Percentiles rank a stretch among this genome's conserved stretches.
Conservation (phyloP, 2,113 vertebrate species). For the Nesogale talazaci region DNA sequence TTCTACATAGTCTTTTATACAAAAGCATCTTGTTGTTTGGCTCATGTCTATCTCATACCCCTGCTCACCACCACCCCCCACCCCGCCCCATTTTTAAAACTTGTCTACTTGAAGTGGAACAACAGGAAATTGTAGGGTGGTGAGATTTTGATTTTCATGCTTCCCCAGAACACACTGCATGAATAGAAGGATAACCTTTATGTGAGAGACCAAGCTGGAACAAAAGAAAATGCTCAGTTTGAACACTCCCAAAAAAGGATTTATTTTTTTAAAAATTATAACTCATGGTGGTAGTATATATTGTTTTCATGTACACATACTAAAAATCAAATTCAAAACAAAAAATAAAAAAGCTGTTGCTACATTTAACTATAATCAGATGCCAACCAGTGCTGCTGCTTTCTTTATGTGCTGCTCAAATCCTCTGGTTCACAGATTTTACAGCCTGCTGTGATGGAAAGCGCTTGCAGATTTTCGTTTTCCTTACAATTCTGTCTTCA, state of each 20-base stretch:
- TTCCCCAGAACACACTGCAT: background rate
- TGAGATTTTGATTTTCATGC: background rate
- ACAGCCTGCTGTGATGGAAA: background rate
- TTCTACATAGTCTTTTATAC: background rate
- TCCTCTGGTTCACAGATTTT: conserved; percentile 48
- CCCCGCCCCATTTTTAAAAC: background rate
- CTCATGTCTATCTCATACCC: background rate
- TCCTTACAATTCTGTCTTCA: conserved; percentile 89
- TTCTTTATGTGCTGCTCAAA: conserved; percentile 61
- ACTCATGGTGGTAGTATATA: conserved; percentile 76
- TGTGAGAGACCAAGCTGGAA: conserved; percentile 23
- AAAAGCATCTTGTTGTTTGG: background rate
- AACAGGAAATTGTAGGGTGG: background rate
- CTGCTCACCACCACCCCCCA: no score
- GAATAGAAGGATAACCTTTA: background rate
- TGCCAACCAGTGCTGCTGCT: conserved; percentile 60
- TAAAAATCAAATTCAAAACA: conserved; percentile 77
- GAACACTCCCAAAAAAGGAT: conserved; percentile 81
- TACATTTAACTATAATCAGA: conserved; percentile 69
- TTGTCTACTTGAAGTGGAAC: background rate
- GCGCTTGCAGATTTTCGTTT: conserved; percentile 50
- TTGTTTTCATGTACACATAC: conserved; percentile 73
- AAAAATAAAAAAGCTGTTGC: conserved; percentile 78
- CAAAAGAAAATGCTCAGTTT: background rate
- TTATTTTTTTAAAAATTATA: conserved; percentile 84